Evolutionary conservation across 2,113 vertebrate genomes (phyloP).

Genomic region (Cyphomyrus plagiostoma): DNA sequence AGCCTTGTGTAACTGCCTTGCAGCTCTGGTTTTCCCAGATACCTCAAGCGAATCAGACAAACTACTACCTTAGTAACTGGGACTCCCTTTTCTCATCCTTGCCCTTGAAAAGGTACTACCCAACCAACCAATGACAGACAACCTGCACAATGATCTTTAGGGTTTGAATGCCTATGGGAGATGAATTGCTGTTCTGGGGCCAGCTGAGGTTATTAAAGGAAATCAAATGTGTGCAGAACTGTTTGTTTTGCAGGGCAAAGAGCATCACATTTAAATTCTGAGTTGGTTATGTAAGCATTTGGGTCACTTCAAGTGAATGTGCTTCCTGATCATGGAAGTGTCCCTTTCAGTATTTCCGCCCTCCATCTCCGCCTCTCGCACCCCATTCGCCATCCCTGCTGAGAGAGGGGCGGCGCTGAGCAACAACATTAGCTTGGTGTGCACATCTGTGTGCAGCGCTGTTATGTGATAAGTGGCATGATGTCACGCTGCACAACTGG

Average conservation of each 20-base stretch:
- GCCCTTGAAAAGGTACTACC: not conserved
- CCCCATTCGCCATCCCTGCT: not conserved
- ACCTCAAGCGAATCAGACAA: not conserved
- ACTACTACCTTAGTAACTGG: not conserved
- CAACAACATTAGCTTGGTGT: not conserved
- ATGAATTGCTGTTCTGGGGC: not conserved
- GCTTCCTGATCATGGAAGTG: not conserved
- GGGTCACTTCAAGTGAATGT: not conserved
- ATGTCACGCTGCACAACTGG: not conserved
- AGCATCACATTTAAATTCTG: not conserved
- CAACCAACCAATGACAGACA: not conserved
- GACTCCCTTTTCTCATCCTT: not conserved
- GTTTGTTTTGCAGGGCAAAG: not conserved
- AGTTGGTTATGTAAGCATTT: conserved; percentile 8
- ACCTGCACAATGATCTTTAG: not conserved
- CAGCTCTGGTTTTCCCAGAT: not conserved
- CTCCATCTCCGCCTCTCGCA: not conserved
- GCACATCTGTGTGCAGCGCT: not conserved
- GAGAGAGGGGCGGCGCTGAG: not conserved
- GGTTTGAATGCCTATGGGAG: not conserved
- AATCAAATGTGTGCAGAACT: not conserved
- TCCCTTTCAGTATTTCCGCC: not conserved
- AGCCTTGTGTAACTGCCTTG: not conserved
- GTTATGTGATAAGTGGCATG: not conserved
- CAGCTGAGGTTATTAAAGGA: not conserved